phyloP scores from a whole-genome alignment of 2,797 vertebrate genomes.

The Leptodactylus fallax region DNA sequence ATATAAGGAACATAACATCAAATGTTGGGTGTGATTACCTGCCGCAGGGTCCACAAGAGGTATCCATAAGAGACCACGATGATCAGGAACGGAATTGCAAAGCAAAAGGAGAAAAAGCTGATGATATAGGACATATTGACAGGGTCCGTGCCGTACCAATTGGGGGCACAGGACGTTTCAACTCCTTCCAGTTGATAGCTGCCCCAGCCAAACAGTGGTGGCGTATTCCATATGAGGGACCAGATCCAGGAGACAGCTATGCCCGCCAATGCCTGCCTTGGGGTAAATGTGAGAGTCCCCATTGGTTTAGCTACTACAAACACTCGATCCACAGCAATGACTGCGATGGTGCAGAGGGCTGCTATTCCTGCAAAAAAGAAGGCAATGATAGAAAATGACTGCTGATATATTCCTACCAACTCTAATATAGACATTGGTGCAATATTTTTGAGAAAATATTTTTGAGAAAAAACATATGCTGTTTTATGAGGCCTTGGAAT shows the following conservation, averaged over 20 bases:
- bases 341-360: conserved; percentile 78
- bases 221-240: conserved; percentile 79
- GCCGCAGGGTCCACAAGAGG: conserved; percentile 76
- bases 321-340: conserved; percentile 78
- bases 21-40: conserved; percentile 67
- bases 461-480: too few species aligned
- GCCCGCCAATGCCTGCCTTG: conserved; percentile 71
- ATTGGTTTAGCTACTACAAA: conserved; percentile 77
- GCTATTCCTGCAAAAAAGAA: conserved; percentile 72
- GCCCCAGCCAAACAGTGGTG: conserved; percentile 80
- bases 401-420: too few species aligned
- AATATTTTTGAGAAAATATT: too few species aligned
- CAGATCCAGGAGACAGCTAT: conserved; percentile 76
- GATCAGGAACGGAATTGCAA: conserved; percentile 75
- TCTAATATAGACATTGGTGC: too few species aligned
- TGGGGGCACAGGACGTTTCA: conserved; percentile 79
- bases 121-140: conserved; percentile 77
- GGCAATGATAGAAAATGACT: not conserved
- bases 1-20: too few species aligned
- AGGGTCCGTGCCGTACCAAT: conserved; percentile 77
- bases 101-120: conserved; percentile 78
- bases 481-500: too few species aligned
- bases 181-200: conserved; percentile 79
- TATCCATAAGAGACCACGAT: conserved; percentile 75
- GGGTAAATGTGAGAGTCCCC: conserved; percentile 73